phyloP scores from a whole-genome alignment of 2,888 invertebrate genomes.

The Caenorhabditis wallacei region DNA sequence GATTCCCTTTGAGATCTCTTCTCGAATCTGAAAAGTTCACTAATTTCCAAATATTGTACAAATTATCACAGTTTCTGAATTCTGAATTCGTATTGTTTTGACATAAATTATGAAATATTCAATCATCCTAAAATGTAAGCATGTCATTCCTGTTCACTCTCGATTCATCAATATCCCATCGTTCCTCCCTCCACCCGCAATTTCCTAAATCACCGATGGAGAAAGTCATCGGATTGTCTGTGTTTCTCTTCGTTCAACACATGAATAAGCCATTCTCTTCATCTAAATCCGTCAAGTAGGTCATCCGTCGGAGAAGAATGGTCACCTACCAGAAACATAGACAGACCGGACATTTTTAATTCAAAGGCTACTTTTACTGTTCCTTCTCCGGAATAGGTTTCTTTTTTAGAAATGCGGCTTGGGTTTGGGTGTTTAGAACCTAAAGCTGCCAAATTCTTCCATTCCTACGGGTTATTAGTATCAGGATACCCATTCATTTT shows the following conservation, averaged over 20 bases:
- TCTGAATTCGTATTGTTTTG: too few relatives aligned
- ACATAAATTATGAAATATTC: too few relatives aligned
- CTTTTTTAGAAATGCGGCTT: constrained; percentile 21
- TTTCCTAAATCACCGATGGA: background rate
- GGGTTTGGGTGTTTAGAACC: constrained; percentile 77
- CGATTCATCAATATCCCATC: background rate
- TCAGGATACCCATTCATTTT: constrained; percentile 73
- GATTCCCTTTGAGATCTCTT: too few relatives aligned
- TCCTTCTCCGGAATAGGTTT: constrained; percentile 4
- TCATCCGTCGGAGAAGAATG: constrained; percentile 17
- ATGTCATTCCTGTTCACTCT: background rate
- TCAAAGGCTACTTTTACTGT: background rate
- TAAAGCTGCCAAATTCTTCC: constrained; percentile 75
- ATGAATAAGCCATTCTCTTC: background rate
- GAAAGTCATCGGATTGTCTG: constrained; percentile 25
- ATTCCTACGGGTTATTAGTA: constrained; percentile 74
- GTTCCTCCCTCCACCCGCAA: constrained; percentile 2
- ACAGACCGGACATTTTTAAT: constrained; percentile 7
- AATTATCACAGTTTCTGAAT: too few relatives aligned
- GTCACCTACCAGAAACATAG: constrained; percentile 5
- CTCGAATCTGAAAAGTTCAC: too few relatives aligned
- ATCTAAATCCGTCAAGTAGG: constrained; percentile 17
- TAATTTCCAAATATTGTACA: too few relatives aligned
- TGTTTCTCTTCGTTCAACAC: constrained; percentile 4
- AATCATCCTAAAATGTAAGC: too few relatives aligned